Percentiles rank a stretch among this genome's conserved stretches.
These are phyloP conservation scores for Ridgeia piscesae DNA, from an alignment of 1,140 invertebrate species.

Conservation along the genomic window DNA sequence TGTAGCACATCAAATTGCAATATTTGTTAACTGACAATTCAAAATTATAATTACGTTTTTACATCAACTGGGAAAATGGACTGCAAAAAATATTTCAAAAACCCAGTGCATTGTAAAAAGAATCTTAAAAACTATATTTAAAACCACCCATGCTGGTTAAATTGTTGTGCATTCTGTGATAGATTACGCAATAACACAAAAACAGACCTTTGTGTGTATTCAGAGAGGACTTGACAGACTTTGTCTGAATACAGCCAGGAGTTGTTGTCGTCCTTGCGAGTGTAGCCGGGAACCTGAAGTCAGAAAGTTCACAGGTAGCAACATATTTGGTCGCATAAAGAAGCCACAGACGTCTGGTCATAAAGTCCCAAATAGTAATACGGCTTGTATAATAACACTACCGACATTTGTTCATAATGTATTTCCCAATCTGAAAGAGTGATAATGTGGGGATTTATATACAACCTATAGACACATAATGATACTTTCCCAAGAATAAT, in stretches of 20 bases:
- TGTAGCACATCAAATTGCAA: background rate
- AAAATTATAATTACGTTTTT: background rate
- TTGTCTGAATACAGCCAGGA: slow-evolving; percentile 81
- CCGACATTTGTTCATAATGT: no score
- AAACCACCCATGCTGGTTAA: background rate
- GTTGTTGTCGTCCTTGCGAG: slow-evolving; percentile 65
- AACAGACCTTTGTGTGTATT: slow-evolving; percentile 66
- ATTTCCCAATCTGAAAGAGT: no score
- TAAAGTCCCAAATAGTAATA: no score
- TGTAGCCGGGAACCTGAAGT: slow-evolving; percentile 71
- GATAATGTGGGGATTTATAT: no score
- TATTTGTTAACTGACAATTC: background rate
- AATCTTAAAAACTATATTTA: background rate
- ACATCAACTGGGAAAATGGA: background rate
- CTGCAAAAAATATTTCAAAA: background rate
- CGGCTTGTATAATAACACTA: no score
- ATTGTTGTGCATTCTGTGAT: background rate
- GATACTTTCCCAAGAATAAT: no score
- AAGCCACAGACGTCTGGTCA: no score
- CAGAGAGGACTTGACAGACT: slow-evolving; percentile 69
- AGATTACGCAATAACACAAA: background rate
- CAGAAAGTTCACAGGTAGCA: background rate
- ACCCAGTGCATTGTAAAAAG: background rate
- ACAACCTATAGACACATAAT: no score
- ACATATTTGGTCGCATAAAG: background rate